Base-by-base conservation (phyloP, 2,113 vertebrate genomes). In the Riparia riparia region DNA sequence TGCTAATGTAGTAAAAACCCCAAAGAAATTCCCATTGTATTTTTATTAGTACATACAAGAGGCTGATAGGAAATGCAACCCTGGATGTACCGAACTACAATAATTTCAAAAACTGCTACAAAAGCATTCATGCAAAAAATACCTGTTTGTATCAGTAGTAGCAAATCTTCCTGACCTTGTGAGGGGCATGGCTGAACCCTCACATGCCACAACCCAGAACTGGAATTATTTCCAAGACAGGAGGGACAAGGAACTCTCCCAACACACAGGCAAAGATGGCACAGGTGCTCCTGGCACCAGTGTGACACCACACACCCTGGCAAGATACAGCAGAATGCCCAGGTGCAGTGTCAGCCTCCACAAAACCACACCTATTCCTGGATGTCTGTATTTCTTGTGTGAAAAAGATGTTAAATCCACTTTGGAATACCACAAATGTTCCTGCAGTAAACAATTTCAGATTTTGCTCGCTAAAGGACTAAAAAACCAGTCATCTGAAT, bases 1-100 rank as follows among this genome's bases (percentile, higher is more conserved):
- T 26, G 47, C 34, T 41, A 47, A n/a, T 0, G 2, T 1, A 42
- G 31, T 15, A 44, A 69, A 8, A 0, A 0, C 1, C 14, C 53
- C 6, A 45, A 37, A 37, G 6, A 32, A 61, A 74, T 22, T 58
- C 24, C 37, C 20, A 13, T 0, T 31, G 17, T 53, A n/a, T 42
- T 90, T 45, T 72, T 66, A 79, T 51, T 34, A 63, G 14, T 1
- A 2, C 34, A 16, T 32, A 44, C 0, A 3, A 41, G 11, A n/a
- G 9, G 8, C 31, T 1, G 3, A 19, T 24, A 63, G 50, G n/a
- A 88, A 70, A 71, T 7, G 63, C 11, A 66, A 25, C 7, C 20
- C 24, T 58, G 26, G 49, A 57, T 1, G 6, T 28, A 32, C 10
- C 9, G 17, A 74, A 51, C 29, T 41, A 61, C 8, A 32, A 18